Base-by-base conservation (phyloP, 2,113 vertebrate genomes). In the Osmerus eperlanus region DNA sequence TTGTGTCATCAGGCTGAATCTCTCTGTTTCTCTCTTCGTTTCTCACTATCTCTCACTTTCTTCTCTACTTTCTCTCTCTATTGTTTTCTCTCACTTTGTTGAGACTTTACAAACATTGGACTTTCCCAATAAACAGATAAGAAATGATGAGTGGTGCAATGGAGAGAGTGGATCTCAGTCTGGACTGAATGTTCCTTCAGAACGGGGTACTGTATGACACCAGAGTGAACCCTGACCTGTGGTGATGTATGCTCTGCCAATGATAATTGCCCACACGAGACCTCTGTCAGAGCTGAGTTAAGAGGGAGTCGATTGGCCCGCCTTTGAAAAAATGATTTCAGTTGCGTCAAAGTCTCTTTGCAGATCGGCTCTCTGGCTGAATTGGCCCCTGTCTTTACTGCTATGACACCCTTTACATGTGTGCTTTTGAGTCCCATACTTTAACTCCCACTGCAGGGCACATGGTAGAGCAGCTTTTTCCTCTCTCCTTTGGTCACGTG, bases 381-480 rank as follows among this genome's bases (percentile, higher is more conserved):
- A 88, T 84, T 70, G 75, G 78, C 1, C 32, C 47, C 80, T 36
- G 16, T 64, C 16, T 63, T 36, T 18, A 68, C 72, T 89, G 84
- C 88, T 79, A 25, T 70, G 25, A 36, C 29, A 76, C 74, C 52
- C 70, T 72, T 65, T 56, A 59, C 47, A 0, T 14, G 56, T 82
- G 81, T 67, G 51, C 21, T 21, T 25, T 23, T 14, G 15, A 29
- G 25, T 14, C 66, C 14, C 66, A 14, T 83, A 86, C 83, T 86
- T 78, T 74, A 70, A 85, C 87, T 73, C 84, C 84, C 80, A 88
- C 86, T 79, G 81, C 65, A 70, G 55, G 51, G 74, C 80, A 84
- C 73, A 15, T 13, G 14, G 25, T 25, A 62, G 25, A 62, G 15
- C 25, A 12, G 25, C 23, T 14, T 23, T 61, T 12, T 36, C 5